Base-by-base conservation (phyloP, 1,140 invertebrate genomes). In the Caerostris extrusa region DNA sequence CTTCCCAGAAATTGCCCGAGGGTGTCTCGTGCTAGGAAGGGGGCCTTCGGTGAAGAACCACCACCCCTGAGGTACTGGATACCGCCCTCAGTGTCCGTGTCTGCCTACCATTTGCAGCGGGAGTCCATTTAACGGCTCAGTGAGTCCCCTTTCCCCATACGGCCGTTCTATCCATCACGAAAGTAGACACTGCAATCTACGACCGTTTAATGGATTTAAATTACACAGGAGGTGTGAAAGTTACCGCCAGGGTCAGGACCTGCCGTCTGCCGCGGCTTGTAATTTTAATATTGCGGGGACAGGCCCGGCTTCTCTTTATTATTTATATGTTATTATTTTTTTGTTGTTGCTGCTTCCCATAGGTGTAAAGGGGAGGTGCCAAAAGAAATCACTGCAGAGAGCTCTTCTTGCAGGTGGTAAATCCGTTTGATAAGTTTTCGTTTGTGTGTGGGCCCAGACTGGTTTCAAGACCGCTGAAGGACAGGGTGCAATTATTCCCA, bases 191-290 rank as follows among this genome's bases (percentile, higher is more conserved):
- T 57, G 67, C 88, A 90, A 90, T 90, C 88, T 67, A 71, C 61
- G 91, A 34, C 91, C 91, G 91, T 93, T 93, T 93, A 93, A 93
- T 87, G 91, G 91, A 87, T 93, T 93, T 93, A 93, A 93, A 93
- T 93, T 93, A 71, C 67, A 86, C 85, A 87, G 91, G 82, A 93
- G 91, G 91, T 93, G 91, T 93, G 85, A 93, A 93, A 93, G 91
- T 93, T 93, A 87, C 91, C 91, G 82, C 82, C 91, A 93, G 91
- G 91, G 91, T 93, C 91, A 58, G 61, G 91, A 93, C 91, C 91
- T 93, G 69, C 56, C 91, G 53, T 71, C n/a, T 87, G 82, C 83
- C 81, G 61, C 82, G 82, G 64, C 91, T 87, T 93, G 82, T 93
- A 93, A 93, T n/a, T 93, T 93, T 93, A 93, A 93, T 86, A 87